Percentiles rank a stretch among this genome's conserved stretches.
Conservation (phyloP, 2,113 vertebrate genomes). For the Gracilinanus agilis region DNA sequence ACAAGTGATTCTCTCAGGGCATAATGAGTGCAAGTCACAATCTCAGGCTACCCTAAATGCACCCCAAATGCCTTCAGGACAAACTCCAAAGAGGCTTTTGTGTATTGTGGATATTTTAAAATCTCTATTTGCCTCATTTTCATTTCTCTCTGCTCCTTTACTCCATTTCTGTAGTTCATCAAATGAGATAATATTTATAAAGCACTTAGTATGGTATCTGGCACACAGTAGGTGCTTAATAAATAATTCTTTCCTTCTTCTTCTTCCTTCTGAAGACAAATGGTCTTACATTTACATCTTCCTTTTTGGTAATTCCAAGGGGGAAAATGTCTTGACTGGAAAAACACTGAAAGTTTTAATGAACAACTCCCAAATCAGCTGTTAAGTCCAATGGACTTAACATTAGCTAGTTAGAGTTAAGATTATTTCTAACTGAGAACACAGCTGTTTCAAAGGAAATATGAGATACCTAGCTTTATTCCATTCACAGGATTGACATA, state of each 20-base stretch:
- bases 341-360: slow-evolving; percentile 5
- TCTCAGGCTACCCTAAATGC: background rate
- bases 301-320: background rate
- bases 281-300: background rate
- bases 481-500: slow-evolving; percentile 44
- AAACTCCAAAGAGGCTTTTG: background rate
- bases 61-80: background rate
- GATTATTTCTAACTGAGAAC: slow-evolving; percentile 7
- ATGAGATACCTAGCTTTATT: slow-evolving; percentile 35
- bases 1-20: background rate
- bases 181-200: too few species aligned
- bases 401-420: slow-evolving; percentile 11
- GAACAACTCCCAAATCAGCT: slow-evolving; percentile 21
- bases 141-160: background rate
- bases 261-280: slow-evolving; percentile 5
- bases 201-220: too few species aligned
- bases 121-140: background rate
- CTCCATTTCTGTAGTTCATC: background rate
- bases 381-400: slow-evolving; percentile 21
- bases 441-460: background rate
- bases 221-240: too few species aligned
- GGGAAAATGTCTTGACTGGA: slow-evolving; percentile 23
- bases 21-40: background rate
- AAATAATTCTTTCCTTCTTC: too few species aligned
- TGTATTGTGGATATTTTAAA: background rate